These are phyloP conservation scores for Uria lomvia DNA, from an alignment of 2,113 vertebrate species.

Conservation along the genomic window DNA sequence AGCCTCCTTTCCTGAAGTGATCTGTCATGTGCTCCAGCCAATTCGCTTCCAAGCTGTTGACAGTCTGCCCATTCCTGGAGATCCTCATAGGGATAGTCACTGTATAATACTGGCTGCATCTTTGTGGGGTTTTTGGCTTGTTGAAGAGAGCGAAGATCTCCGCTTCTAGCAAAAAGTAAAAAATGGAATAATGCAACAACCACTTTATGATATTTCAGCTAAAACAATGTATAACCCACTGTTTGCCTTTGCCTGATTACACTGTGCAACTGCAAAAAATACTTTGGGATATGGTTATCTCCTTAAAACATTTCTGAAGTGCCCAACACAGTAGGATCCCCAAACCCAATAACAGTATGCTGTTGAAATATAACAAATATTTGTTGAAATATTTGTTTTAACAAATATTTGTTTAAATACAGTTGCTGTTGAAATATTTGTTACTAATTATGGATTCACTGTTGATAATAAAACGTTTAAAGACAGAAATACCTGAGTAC, in stretches of 20 bases:
- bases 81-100: conserved; percentile 91
- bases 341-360: neutral
- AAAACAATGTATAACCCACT: neutral
- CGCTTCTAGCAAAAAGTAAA: conserved; percentile 67
- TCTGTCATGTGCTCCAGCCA: conserved; percentile 99
- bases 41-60: conserved; percentile 87
- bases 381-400: too few species aligned
- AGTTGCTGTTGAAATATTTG: neutral
- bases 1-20: conserved; percentile 94
- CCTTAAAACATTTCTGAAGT: neutral
- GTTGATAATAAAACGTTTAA: neutral
- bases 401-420: neutral
- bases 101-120: conserved; percentile 86
- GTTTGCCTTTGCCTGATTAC: neutral
- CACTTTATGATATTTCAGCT: neutral
- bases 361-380: neutral
- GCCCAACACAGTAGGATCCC: neutral
- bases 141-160: conserved; percentile 92
- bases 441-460: neutral
- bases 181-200: neutral
- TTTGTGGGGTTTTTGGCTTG: conserved; percentile 78
- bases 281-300: neutral
- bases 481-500: neutral
- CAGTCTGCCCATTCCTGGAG: conserved; percentile 80
- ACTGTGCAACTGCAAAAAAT: neutral